Conservation (phyloP, 2,797 vertebrate species). For the Lagorchestes hirsutus region DNA sequence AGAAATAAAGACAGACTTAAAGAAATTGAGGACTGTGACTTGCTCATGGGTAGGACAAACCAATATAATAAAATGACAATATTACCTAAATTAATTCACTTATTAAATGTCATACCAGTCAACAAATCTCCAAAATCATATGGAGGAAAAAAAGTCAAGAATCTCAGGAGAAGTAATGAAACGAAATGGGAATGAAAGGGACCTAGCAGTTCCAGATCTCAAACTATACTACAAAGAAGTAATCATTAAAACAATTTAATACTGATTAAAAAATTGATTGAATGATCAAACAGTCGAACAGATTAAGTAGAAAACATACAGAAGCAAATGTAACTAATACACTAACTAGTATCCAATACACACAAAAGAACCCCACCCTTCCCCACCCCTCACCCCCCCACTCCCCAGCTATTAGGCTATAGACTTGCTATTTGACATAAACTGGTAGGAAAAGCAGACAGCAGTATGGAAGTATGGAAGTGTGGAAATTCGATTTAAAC, state of each 20-base stretch:
- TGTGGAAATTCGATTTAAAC: not conserved
- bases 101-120: not conserved
- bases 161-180: not conserved
- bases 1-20: not conserved
- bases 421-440: not conserved
- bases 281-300: not conserved
- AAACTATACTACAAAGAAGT: not conserved
- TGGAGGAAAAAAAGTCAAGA: not conserved
- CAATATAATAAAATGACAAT: not conserved
- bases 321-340: not conserved
- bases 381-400: too few relatives aligned
- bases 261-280: not conserved
- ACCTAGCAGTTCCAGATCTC: not conserved
- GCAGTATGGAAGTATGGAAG: not conserved
- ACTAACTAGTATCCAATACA: not conserved
- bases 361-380: not conserved
- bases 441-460: not conserved
- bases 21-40: not conserved
- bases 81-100: not conserved
- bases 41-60: not conserved
- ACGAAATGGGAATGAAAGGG: not conserved
- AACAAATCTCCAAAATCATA: not conserved
- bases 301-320: not conserved
- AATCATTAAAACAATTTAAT: not conserved
- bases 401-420: not conserved